Evolutionary conservation across 2,113 vertebrate genomes (phyloP).

Genomic region (Connochaetes taurinus): DNA sequence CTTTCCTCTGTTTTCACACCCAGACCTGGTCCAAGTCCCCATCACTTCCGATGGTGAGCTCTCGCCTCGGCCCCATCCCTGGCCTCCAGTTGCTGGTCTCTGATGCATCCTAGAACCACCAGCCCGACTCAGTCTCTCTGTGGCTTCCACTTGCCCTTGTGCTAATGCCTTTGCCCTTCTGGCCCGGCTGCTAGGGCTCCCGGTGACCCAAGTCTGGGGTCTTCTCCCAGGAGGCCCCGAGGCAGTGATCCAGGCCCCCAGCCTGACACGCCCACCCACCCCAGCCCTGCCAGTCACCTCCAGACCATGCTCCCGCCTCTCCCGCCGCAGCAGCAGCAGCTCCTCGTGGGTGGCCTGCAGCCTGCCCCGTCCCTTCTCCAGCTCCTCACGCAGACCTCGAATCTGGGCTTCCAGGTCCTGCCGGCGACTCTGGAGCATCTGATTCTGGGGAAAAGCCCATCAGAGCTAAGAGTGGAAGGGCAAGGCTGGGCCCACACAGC

Average conservation of each 20-base stretch:
- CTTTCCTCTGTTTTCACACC: background rate
- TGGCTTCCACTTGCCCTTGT: background rate
- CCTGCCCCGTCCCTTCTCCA: slow-evolving; percentile 49
- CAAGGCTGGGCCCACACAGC: background rate
- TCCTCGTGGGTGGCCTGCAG: slow-evolving; percentile 63
- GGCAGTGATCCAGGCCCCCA: background rate
- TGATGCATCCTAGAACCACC: background rate
- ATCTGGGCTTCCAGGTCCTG: slow-evolving; percentile 72
- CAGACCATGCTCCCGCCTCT: slow-evolving; percentile 57
- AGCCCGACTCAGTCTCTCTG: background rate
- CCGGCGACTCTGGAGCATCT: slow-evolving; percentile 71
- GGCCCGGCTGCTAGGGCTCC: background rate
- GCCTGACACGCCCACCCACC: background rate
- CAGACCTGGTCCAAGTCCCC: background rate
- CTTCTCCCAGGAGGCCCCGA: background rate
- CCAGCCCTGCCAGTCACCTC: slow-evolving; percentile 42
- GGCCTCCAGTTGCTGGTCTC: background rate
- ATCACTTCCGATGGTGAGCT: background rate
- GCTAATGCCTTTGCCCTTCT: background rate
- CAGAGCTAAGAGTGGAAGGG: background rate
- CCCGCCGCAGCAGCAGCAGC: slow-evolving; percentile 59
- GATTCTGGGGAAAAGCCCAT: slow-evolving; percentile 59
- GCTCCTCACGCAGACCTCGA: slow-evolving; percentile 64
- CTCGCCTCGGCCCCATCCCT: background rate
- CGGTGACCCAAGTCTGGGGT: background rate